Evolutionary conservation across 2,113 vertebrate species (phyloP).

Genomic region (Podocnemis expansa): DNA sequence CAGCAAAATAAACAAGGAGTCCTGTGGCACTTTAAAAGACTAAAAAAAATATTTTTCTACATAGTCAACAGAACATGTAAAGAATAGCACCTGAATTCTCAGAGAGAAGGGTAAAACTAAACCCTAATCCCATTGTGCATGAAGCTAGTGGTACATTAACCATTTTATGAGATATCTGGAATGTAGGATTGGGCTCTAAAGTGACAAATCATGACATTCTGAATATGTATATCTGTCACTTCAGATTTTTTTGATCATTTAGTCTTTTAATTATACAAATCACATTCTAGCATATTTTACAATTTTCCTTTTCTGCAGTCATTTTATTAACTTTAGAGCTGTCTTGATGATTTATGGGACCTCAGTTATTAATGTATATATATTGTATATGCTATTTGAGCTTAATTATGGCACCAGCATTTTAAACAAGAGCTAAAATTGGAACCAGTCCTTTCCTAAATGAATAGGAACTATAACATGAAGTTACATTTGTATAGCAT

Average conservation of each 20-base stretch:
- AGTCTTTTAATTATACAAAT: fast-evolving
- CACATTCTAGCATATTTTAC: background rate
- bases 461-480: background rate
- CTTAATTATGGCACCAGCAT: background rate
- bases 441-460: background rate
- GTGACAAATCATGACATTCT: background rate
- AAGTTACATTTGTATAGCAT: background rate
- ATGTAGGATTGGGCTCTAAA: background rate
- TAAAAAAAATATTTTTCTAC: too few relatives aligned
- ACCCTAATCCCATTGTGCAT: fast-evolving
- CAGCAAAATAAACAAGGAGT: too few relatives aligned
- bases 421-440: background rate
- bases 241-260: background rate
- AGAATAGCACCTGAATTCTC: background rate
- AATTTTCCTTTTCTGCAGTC: background rate
- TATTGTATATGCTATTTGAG: background rate
- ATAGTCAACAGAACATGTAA: background rate
- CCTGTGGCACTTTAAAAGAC: too few relatives aligned
- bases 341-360: background rate
- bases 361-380: background rate
- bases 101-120: fast-evolving
- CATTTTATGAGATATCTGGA: background rate
- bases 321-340: background rate
- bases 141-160: background rate
- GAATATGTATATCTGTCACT: background rate